Conservation (phyloP, 2,888 invertebrate genomes). For the Eupithecia exiguata region DNA sequence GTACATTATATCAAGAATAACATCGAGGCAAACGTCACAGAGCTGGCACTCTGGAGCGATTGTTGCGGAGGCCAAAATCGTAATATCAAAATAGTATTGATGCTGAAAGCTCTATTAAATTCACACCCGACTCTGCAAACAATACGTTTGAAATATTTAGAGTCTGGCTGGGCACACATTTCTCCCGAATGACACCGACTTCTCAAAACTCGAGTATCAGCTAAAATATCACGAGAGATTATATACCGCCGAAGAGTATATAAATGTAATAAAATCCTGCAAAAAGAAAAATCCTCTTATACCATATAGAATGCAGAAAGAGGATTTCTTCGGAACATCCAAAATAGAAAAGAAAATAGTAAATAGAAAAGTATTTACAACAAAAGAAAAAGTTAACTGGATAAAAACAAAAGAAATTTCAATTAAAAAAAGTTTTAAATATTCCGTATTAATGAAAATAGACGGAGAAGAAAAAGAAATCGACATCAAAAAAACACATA, state of each 20-base stretch:
- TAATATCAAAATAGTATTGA: constrained; percentile 43
- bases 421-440: not conserved
- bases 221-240: constrained; percentile 36
- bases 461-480: too few relatives aligned
- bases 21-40: too few relatives aligned
- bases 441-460: too few relatives aligned
- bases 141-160: constrained; percentile 6
- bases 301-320: too few relatives aligned
- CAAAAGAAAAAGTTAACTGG: constrained; percentile 37
- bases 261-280: constrained; percentile 33
- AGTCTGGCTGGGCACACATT: constrained; percentile 32
- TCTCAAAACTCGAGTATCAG: constrained; percentile 38
- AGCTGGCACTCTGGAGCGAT: constrained; percentile 22
- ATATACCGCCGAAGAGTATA: constrained; percentile 37
- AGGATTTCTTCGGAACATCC: not conserved
- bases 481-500: too few relatives aligned
- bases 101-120: constrained; percentile 33
- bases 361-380: constrained; percentile 34
- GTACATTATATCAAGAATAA: too few relatives aligned
- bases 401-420: constrained; percentile 34
- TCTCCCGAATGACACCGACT: constrained; percentile 43
- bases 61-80: constrained; percentile 37
- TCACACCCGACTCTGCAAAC: constrained; percentile 21
- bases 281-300: constrained; percentile 30
- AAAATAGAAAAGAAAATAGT: constrained; percentile 32